phyloP scores from a whole-genome alignment of 1,140 invertebrate species.

The Musca domestica region DNA sequence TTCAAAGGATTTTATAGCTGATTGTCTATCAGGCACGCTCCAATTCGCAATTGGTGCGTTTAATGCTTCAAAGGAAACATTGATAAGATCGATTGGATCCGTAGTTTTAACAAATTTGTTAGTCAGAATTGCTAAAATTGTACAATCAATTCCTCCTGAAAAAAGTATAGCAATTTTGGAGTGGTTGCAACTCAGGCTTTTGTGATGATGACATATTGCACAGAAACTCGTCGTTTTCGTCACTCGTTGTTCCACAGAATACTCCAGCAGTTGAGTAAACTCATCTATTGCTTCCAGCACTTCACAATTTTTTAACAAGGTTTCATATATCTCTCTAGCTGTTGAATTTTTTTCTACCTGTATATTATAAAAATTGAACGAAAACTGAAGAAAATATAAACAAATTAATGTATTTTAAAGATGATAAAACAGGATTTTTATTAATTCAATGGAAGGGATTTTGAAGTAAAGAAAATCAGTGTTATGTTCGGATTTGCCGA shows the following conservation, averaged over 20 bases:
- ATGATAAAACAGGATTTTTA: too few relatives aligned
- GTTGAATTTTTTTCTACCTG: slow-evolving; percentile 51
- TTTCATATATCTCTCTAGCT: slow-evolving; percentile 10
- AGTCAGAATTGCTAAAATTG: slow-evolving; percentile 78
- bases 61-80: slow-evolving; percentile 86
- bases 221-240: slow-evolving; percentile 66
- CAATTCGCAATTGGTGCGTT: slow-evolving; percentile 32
- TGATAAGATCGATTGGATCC: slow-evolving; percentile 89
- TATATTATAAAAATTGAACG: slow-evolving; percentile 52
- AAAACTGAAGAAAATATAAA: slow-evolving; percentile 49
- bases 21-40: slow-evolving; percentile 75
- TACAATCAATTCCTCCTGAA: slow-evolving; percentile 94
- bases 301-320: slow-evolving; percentile 33
- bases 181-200: slow-evolving; percentile 60
- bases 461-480: too few relatives aligned
- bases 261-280: slow-evolving; percentile 60
- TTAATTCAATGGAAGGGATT: too few relatives aligned
- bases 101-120: slow-evolving; percentile 67
- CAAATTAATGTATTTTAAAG: neutral
- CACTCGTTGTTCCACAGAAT: slow-evolving; percentile 65
- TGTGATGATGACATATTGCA: slow-evolving; percentile 60
- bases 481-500: too few relatives aligned
- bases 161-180: slow-evolving; percentile 83
- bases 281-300: slow-evolving; percentile 53
- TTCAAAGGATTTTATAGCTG: slow-evolving; percentile 69